phyloP scores from a whole-genome alignment of 2,888 invertebrate species.

The Dermolepida albohirtum region DNA sequence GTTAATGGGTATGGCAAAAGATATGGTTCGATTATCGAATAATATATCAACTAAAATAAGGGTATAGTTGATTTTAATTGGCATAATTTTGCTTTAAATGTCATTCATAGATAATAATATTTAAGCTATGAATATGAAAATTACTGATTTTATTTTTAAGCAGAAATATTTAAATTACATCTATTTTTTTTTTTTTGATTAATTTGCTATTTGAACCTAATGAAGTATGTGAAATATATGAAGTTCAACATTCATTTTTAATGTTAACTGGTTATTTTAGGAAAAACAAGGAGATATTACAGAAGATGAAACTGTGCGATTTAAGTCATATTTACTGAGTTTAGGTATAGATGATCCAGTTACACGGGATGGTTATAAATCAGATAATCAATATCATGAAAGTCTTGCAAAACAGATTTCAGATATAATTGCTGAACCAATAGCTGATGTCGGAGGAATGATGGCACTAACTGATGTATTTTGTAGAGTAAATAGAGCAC shows the following conservation, averaged over 20 bases:
- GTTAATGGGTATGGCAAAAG: constrained; percentile 95
- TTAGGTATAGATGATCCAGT: constrained; percentile 98
- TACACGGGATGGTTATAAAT: constrained; percentile 89
- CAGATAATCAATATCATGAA: constrained; percentile 85
- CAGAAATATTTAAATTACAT: too few species aligned
- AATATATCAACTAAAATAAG: constrained; percentile 92
- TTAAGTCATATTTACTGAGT: constrained; percentile 96
- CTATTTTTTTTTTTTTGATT: too few species aligned
- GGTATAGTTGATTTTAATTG: constrained; percentile 58
- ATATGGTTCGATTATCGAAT: constrained; percentile 95
- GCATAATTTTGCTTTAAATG: neutral
- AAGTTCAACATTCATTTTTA: neutral
- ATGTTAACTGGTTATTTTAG: constrained; percentile 50
- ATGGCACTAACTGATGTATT: constrained; percentile 97
- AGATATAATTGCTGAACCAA: constrained; percentile 82
- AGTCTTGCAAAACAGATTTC: constrained; percentile 89
- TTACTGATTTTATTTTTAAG: too few species aligned
- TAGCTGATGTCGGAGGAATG: constrained; percentile 93
- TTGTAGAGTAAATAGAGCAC: constrained; percentile 95
- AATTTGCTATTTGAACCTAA: too few species aligned
- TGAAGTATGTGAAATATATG: too few species aligned
- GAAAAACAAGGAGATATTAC: constrained; percentile 95
- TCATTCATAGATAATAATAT: too few species aligned
- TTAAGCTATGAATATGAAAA: too few species aligned
- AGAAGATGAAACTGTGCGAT: constrained; percentile 96